Conservation (phyloP, 2,797 vertebrate genomes). For the Neopelma chrysocephalum region DNA sequence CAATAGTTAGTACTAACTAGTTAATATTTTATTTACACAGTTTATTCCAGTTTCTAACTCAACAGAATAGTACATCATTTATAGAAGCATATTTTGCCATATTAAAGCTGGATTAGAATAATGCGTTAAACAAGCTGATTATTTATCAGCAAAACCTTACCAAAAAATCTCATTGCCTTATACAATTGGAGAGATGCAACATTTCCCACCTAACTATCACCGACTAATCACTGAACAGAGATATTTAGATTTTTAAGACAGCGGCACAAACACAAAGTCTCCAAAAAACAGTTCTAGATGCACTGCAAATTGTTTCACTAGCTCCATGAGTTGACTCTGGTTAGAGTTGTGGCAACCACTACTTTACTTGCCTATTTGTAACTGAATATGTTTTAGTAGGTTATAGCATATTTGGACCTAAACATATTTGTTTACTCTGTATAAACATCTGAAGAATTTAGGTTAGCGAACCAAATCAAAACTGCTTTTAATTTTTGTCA, state of each 20-base stretch:
- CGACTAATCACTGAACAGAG: background rate
- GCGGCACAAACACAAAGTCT: background rate
- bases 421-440: background rate
- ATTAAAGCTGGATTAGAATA: background rate
- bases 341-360: background rate
- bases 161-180: background rate
- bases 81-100: background rate
- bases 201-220: background rate
- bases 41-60: background rate
- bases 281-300: background rate
- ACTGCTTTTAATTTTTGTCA: background rate
- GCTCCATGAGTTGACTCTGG: background rate
- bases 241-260: background rate
- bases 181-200: background rate
- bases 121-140: background rate
- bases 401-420: background rate
- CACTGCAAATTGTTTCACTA: background rate
- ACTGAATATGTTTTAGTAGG: background rate
- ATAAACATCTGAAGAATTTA: background rate
- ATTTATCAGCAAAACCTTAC: background rate
- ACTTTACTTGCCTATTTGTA: background rate
- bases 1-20: background rate
- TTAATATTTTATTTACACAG: background rate
- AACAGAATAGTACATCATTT: background rate
- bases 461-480: background rate